These are phyloP conservation scores for Hemicordylus capensis DNA, from an alignment of 2,113 vertebrate species.

Conservation along the genomic window DNA sequence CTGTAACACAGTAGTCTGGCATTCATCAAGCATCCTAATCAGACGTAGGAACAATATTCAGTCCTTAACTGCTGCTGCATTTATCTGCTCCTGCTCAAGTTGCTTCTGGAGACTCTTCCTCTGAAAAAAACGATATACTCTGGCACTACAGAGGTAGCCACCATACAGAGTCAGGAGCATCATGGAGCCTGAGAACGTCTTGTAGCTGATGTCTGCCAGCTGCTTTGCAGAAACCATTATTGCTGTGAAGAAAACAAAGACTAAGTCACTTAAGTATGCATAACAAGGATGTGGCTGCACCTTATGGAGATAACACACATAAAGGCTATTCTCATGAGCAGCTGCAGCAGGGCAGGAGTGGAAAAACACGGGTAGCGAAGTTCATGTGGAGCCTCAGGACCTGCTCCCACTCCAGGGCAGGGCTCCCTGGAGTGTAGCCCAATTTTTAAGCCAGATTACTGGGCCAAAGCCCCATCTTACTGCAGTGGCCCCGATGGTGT, in stretches of 20 bases:
- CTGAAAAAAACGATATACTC: conserved; percentile 77
- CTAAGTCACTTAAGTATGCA: neutral
- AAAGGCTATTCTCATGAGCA: no score
- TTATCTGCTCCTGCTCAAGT: conserved; percentile 74
- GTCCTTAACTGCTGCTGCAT: conserved; percentile 68
- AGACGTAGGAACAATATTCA: conserved; percentile 18
- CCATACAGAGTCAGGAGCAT: conserved; percentile 88
- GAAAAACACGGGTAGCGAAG: no score
- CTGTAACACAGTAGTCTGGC: neutral
- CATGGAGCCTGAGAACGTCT: conserved; percentile 89
- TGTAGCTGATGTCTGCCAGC: conserved; percentile 89
- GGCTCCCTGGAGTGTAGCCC: no score
- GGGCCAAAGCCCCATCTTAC: no score
- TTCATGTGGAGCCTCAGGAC: no score
- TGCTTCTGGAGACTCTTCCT: conserved; percentile 67
- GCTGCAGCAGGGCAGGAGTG: no score
- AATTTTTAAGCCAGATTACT: no score
- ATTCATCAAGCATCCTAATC: neutral
- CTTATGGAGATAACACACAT: neutral
- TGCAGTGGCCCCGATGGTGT: no score
- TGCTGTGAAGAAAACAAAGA: conserved; percentile 32
- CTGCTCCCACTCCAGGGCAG: no score
- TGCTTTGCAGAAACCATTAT: conserved; percentile 87
- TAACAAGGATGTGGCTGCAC: neutral
- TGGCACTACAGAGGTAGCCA: conserved; percentile 83